Evolutionary conservation across 92 coral and sea anemone species (phyloP).

Genomic region (Palythoa grandis): DNA sequence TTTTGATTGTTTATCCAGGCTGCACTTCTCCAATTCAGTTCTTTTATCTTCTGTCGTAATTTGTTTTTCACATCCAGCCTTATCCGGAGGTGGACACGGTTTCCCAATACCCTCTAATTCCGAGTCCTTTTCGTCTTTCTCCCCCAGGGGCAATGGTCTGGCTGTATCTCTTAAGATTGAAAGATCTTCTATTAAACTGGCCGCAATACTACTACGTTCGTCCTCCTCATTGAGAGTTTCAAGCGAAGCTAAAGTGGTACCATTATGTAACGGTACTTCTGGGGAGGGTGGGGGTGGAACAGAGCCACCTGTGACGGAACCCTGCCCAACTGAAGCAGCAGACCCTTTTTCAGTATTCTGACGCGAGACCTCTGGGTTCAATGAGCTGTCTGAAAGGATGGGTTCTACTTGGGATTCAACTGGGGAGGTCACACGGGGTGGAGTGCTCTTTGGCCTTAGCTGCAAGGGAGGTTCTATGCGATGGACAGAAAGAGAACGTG

Average conservation of each 20-base stretch:
- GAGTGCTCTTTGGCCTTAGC: conserved; percentile 79
- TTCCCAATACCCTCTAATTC: not conserved
- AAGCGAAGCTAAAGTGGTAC: conserved; percentile 44
- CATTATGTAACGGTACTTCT: conserved; percentile 47
- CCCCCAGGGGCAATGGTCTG: conserved; percentile 58
- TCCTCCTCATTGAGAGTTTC: conserved; percentile 84
- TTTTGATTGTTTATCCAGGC: not conserved
- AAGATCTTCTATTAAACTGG: conserved; percentile 51
- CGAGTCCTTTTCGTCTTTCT: conserved; percentile 28
- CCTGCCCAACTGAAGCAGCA: conserved; percentile 27
- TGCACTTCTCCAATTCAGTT: not conserved
- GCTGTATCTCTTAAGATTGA: not conserved
- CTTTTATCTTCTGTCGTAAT: not conserved
- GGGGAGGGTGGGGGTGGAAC: conserved; percentile 94
- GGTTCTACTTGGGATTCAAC: conserved; percentile 51
- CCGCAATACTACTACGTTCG: conserved; percentile 72
- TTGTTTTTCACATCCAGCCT: not conserved
- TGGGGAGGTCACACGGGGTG: conserved; percentile 58
- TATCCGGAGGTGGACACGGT: not conserved
- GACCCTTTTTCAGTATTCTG: conserved; percentile 51
- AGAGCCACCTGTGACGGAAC: conserved; percentile 54
- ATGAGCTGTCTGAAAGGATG: conserved; percentile 80
- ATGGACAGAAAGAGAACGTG: conserved; percentile 72
- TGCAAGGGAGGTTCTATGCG: conserved; percentile 45
- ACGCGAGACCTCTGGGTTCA: conserved; percentile 39